Evolutionary conservation across 2,888 invertebrate genomes (phyloP).

Genomic region (Drosophila paranaensis): DNA sequence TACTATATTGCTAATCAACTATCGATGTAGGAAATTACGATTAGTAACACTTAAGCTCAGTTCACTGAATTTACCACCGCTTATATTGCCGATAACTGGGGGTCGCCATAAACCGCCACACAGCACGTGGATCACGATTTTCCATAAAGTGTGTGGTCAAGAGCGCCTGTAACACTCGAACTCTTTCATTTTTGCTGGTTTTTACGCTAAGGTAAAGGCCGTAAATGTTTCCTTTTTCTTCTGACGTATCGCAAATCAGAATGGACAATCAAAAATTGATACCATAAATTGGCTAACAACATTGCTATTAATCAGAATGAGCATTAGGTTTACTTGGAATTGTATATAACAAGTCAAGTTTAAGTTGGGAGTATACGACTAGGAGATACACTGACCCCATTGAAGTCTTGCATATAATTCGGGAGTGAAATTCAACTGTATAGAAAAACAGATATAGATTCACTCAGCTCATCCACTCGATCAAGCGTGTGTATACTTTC

Average conservation of each 20-base stretch:
- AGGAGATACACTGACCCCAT: background rate
- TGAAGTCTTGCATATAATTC: too few species aligned
- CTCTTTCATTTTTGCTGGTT: background rate
- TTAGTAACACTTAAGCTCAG: constrained; percentile 4
- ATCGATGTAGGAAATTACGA: constrained; percentile 10
- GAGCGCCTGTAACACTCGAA: background rate
- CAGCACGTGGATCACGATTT: constrained; percentile 30
- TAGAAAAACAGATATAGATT: too few species aligned
- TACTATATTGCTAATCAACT: background rate
- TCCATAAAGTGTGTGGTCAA: constrained; percentile 17
- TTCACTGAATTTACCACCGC: constrained; percentile 5
- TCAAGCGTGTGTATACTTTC: too few species aligned
- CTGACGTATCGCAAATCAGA: constrained; percentile 31
- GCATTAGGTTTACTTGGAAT: background rate
- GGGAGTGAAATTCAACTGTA: too few species aligned
- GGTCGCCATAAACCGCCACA: constrained; percentile 9
- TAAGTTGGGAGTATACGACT: background rate
- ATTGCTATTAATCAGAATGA: constrained; percentile 1
- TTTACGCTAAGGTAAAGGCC: constrained; percentile 3
- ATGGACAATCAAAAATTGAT: constrained; percentile 1
- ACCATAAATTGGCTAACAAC: constrained; percentile 29
- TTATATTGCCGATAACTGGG: constrained; percentile 13
- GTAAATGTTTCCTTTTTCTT: background rate
- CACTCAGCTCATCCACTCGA: too few species aligned
- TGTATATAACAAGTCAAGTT: background rate